Evolutionary conservation across 2,113 vertebrate genomes (phyloP), one percentile per base, ranked within the genome.

Genomic region (Hyla sarda): DNA sequence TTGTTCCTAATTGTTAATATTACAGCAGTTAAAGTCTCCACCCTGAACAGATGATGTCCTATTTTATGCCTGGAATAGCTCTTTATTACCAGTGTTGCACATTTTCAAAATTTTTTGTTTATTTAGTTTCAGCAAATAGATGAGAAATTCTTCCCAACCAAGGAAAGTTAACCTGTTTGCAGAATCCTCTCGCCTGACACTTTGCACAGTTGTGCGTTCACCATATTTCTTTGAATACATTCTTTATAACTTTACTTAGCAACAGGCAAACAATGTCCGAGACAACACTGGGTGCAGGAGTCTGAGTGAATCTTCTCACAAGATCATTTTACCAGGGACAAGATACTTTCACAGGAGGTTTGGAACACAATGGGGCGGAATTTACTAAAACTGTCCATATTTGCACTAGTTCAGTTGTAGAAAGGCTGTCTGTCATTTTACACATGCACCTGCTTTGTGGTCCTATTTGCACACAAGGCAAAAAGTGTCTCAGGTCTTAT

Each of bases 251-350:
- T n/a, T 76, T 52, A 45, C 45, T 30, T 32, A 21, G 74, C 17
- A 76, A 30, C 47, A 21, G n/a, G 52, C 45, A 75, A 50, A 50
- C n/a, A 76, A 52, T 50, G 25, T 30, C 74, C 11, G 13, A 52
- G 74, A 76, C 74, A 50, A 71, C 67, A 23, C 32, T 41, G 67
- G 67, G 32, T 21, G 65, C 65, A 17, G 62, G 13, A 30, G 62
- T 67, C 62, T 30, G 62, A 14, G 65, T 34, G 65, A 69, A 71
- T 71, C 67, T 71, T 71, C 67, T 41, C 67, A 71, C 67, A 37
- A 71, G 67, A 71, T 71, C 67, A 41, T 71, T 23, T 71, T 71
- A 71, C 67, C 30, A 69, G 32, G 32, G 65, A 37, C 30, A 0
- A 37, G 65, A 69, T 34, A 37, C 30, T 62, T 28, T 62, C 58